Base-by-base conservation (phyloP, 2,113 vertebrate genomes). In the Pterocles orientalis region DNA sequence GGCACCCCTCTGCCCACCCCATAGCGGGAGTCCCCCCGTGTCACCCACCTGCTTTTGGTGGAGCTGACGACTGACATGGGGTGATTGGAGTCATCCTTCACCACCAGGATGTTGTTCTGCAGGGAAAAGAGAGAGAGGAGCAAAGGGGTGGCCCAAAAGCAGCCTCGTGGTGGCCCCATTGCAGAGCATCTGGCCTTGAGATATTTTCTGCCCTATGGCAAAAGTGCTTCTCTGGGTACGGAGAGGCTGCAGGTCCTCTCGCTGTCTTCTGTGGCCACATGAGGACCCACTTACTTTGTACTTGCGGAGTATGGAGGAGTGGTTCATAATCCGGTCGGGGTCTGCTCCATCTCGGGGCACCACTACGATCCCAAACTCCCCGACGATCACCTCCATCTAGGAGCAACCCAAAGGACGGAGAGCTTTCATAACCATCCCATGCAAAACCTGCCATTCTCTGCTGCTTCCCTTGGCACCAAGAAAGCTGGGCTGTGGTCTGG, bases 351-450 rank as follows among this genome's bases (percentile, higher is more conserved):
- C 99, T 80, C 99, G 98, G 50, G 99, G 99, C 62, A 99, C 99
- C 91, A 99, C 99, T 90, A 99, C 99, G 0, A 99, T 99, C 61
- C 99, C 99, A 3, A 99, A 99, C 88, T 99, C 99, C 7, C 99
- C 99, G 0, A 99, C 99, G 0, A 99, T 99, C 96, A 99, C 99
- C 90, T 99, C 99, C 99, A 99, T 99, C 99, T 99, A 95, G 91
- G 94, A 97, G 36, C 50, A 91, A 86, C 19, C 66, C 51, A 78
- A 43, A 86, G 24, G 0, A 4, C 12, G 16, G 36, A 85, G 43
- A 77, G 31, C 9, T 75, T 84, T 73, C 56, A 88, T 5, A 86
- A 69, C 15, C 10, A 26, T 10, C 18, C 23, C 2, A 2, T 0
- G 2, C 56, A 54, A 57, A 68, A 25, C 41, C 45, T 61, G 41